Evolutionary conservation across 2,888 invertebrate species (phyloP).

Genomic region (Sesia apiformis): DNA sequence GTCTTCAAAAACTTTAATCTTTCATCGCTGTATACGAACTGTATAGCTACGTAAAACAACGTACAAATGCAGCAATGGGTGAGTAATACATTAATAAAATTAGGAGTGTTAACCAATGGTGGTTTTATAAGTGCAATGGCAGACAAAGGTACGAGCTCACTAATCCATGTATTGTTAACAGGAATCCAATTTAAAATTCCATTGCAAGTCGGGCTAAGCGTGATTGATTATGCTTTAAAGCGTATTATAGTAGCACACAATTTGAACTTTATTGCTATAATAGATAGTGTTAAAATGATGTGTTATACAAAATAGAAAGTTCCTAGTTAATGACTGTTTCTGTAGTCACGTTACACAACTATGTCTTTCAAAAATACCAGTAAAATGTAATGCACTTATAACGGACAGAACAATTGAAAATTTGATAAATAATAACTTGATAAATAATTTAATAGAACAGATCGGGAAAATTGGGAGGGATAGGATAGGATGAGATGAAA

Average conservation of each 20-base stretch:
- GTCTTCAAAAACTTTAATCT: neutral
- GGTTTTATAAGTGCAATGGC: conserved; percentile 24
- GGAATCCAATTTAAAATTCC: conserved; percentile 70
- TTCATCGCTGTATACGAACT: neutral
- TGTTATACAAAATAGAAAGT: too few relatives aligned
- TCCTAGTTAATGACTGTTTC: too few relatives aligned
- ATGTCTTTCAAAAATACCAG: too few relatives aligned
- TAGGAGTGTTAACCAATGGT: conserved; percentile 3
- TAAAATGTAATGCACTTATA: too few relatives aligned
- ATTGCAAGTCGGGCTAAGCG: conserved; percentile 57
- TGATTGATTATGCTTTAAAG: conserved; percentile 64
- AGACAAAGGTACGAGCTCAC: conserved; percentile 46
- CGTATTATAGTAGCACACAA: conserved; percentile 30
- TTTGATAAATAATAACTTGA: too few relatives aligned
- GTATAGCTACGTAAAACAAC: neutral
- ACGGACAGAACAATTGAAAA: too few relatives aligned
- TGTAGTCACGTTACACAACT: too few relatives aligned
- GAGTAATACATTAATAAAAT: conserved; percentile 1
- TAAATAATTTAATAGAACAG: too few relatives aligned
- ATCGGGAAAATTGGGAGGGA: too few relatives aligned
- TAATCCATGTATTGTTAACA: conserved; percentile 68
- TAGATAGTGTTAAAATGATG: too few relatives aligned
- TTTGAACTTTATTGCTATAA: conserved; percentile 11
- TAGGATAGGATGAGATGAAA: too few relatives aligned
- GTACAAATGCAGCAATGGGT: conserved; percentile 15